Evolutionary conservation across 2,888 invertebrate species (phyloP), one percentile per base, ranked within the genome.

Genomic region (Hirtodrosophila confusa): DNA sequence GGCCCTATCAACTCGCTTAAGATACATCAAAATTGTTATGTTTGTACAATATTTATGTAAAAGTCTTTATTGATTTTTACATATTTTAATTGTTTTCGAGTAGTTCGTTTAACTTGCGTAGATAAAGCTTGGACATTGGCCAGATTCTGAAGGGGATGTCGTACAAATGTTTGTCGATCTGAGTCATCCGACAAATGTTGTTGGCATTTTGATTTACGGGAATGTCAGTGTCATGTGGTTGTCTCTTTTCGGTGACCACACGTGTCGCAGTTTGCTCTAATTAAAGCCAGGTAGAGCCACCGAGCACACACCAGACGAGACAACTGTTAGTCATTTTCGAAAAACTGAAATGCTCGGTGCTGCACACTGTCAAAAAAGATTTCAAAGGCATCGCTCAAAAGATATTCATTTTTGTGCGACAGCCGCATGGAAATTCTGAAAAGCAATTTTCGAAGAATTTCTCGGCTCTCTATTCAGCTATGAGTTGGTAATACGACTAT

Each of bases 401-500:
- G 7, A 48, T 24, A 9, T 36, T 27, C 31, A 3, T 40, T 39
- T 35, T 35, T 12, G 29, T n/a, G 36, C 43, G 69, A 31, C 58
- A 49, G 61, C n/a, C 69, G 58, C 80, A 83, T 82, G 82, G 82
- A 82, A 84, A 82, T 80, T 69, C 64, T 56, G 70, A 75, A 86
- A 67, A 3, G 63, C 69, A 44, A 66, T 69, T 62, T 83, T 64
- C 64, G 78, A 86, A 63, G 67, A 47, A 69, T 66, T 60, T 74
- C 24, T 23, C 51, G 45, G 51, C 84, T 78, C 85, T 66, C 68
- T 47, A 75, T 84, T 83, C 83, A 65, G 79, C 74, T 55, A 67
- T 49, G 17, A 17, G 17, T 17, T 17, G 17, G 17, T 17, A 17
- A 17, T 17, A 17, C 17, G 1, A 17, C 17, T 17, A 50, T 31